Conservation (phyloP, 2,113 vertebrate species). For the Empidonax alnorum region DNA sequence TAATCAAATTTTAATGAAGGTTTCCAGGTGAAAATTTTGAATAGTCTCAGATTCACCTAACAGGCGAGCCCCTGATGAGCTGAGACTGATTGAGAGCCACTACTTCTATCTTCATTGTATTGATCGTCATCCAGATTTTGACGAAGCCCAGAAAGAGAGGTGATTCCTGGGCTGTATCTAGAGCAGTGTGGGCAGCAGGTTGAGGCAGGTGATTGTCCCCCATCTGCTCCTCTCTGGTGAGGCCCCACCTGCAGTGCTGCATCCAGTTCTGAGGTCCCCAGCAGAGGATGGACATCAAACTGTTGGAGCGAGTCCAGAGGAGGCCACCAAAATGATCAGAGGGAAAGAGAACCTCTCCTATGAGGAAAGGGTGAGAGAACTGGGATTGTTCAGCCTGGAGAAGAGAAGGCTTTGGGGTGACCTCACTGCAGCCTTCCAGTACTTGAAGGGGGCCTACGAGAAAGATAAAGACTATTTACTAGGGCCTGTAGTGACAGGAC, state of each 20-base stretch:
- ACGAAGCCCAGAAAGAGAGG: background rate
- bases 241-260: background rate
- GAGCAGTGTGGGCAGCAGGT: accelerated
- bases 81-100: background rate
- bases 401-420: background rate
- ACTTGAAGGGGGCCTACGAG: background rate
- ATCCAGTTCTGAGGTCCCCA: background rate
- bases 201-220: background rate
- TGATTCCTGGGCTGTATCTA: background rate
- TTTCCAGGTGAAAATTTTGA: background rate
- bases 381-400: background rate
- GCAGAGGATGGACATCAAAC: background rate
- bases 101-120: background rate
- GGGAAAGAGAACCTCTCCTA: background rate
- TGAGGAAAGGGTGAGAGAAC: background rate
- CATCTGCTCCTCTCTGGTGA: background rate
- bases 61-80: background rate
- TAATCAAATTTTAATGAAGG: background rate
- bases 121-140: background rate
- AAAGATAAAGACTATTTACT: background rate
- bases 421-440: background rate
- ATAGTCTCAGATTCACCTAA: background rate
- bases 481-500: background rate
- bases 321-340: background rate
- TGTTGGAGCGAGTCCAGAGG: background rate